phyloP scores from a whole-genome alignment of 2,888 invertebrate species.

The Caenorhabditis afra region DNA sequence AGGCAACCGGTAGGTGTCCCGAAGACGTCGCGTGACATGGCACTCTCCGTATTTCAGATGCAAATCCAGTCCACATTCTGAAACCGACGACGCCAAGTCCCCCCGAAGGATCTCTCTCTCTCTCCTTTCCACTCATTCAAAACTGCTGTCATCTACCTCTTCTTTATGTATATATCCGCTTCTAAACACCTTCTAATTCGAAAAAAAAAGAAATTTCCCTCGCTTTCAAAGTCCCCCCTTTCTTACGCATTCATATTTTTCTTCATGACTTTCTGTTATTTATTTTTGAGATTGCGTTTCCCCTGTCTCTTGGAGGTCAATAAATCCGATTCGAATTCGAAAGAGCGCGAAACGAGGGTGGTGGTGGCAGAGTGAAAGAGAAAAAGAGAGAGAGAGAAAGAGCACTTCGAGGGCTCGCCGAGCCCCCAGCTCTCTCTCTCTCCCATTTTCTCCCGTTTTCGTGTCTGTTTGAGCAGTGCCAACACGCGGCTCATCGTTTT shows the following conservation, averaged over 20 bases:
- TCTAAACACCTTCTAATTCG: constrained; percentile 28
- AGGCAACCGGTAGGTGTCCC: constrained; percentile 34
- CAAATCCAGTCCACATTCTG: constrained; percentile 57
- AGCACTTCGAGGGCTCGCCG: not conserved
- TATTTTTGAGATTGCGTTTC: too few relatives aligned
- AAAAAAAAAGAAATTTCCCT: too few relatives aligned
- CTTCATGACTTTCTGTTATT: not conserved
- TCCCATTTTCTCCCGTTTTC: not conserved
- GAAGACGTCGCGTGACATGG: too few relatives aligned
- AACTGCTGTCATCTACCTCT: constrained; percentile 3
- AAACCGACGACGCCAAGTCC: constrained; percentile 9
- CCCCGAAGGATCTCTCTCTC: constrained; percentile 31
- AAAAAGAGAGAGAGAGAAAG: not conserved
- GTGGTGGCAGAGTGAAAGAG: too few relatives aligned
- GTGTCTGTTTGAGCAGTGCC: not conserved
- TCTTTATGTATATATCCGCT: constrained; percentile 23
- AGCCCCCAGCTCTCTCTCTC: not conserved
- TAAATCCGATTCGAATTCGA: not conserved
- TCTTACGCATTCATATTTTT: not conserved
- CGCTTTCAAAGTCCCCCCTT: constrained; percentile 38
- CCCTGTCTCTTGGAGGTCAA: not conserved
- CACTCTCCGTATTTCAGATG: constrained; percentile 17
- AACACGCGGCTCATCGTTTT: too few relatives aligned
- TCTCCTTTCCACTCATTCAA: too few relatives aligned
- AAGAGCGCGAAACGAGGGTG: too few relatives aligned